These are phyloP conservation scores for Meloidogyne floridensis DNA, from an alignment of 1,140 invertebrate genomes.

Conservation along the genomic window DNA sequence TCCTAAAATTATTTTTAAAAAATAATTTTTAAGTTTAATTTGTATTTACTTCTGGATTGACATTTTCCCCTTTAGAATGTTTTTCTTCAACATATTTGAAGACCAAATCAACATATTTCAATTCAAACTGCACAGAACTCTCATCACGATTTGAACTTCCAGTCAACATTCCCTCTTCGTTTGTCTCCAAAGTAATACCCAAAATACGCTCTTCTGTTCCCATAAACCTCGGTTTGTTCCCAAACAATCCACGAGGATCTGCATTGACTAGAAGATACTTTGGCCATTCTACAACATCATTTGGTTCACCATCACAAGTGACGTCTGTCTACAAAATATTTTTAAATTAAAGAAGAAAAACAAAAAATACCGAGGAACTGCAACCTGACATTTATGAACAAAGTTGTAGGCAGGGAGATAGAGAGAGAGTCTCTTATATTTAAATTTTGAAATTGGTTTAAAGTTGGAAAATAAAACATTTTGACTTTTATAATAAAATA, in stretches of 20 bases:
- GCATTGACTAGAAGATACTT: neutral
- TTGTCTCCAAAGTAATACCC: constrained; percentile 6
- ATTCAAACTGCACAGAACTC: neutral
- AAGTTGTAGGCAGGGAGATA: neutral
- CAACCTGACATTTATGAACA: neutral
- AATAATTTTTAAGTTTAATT: neutral
- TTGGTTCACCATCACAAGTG: neutral
- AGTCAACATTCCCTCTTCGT: neutral
- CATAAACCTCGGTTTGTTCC: neutral
- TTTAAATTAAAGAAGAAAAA: neutral
- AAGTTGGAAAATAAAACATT: neutral
- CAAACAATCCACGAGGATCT: neutral
- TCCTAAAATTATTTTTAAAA: neutral
- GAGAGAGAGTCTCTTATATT: too few species aligned
- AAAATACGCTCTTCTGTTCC: neutral
- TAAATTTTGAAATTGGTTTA: neutral
- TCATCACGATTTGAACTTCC: constrained; percentile 2
- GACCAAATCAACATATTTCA: neutral
- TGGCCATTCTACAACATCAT: constrained; percentile 1
- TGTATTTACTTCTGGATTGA: neutral
- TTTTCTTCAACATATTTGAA: neutral
- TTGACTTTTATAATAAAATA: neutral
- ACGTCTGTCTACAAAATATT: neutral
- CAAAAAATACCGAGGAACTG: neutral
- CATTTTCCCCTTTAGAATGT: neutral